Evolutionary conservation across 2,113 vertebrate species (phyloP), one percentile per base, ranked within the genome.

Genomic region (Amia ocellicauda): DNA sequence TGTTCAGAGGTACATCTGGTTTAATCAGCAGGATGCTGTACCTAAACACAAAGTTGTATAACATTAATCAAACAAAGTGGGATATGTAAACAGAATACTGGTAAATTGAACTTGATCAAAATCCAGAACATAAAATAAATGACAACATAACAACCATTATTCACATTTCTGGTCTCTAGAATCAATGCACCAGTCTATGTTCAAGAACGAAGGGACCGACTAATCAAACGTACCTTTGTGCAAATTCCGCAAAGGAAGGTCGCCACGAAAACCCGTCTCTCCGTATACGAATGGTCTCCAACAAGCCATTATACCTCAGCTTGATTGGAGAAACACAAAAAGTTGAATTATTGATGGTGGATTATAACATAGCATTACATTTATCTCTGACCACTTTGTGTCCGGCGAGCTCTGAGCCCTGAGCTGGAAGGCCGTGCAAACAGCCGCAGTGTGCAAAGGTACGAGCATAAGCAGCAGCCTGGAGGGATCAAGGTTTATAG

Each of bases 241-340:
- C 74, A 76, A 90, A 91, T 63, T 90, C 88, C 59, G 78, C 74
- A 74, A 90, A 90, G 2, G 73, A 73, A 0, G 89, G 89, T 66
- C 88, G 78, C 89, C 89, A 91, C 14, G 88, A 88, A 70, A 86
- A 91, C 24, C 89, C 87, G 9, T 88, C 82, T 76, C 78, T 85
- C 58, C 86, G 81, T 73, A 90, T 90, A 31, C 83, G 78, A 59
- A 88, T 81, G 8, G 89, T 90, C 72, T 91, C 89, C 70, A 91
- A 73, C 41, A 91, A 64, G 19, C 89, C 89, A 0, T 90, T 91
- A 73, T 88, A 90, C 3, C 74, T 71, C 4, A 91, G 80, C 89
- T 91, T 68, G 67, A 64, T 23, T 53, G 7, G 58, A 51, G 16
- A 16, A 7, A 26, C 5, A 29, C 36, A 10, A 66, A 45, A 62